phyloP scores from a whole-genome alignment of 1,140 invertebrate genomes.

The Frieseomelitta varia region DNA sequence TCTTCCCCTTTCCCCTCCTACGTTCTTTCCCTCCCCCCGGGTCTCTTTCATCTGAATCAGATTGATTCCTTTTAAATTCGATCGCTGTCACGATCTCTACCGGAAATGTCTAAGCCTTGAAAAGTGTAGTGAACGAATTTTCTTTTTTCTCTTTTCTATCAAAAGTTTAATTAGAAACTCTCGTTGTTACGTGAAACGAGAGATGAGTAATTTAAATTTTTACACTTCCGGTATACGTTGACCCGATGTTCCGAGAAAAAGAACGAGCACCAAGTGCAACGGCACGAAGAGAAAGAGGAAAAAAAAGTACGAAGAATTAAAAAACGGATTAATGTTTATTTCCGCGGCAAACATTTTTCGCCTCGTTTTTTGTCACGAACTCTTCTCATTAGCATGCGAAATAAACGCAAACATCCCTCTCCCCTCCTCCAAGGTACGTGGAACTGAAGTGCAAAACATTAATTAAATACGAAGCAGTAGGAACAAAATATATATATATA shows the following conservation, averaged over 20 bases:
- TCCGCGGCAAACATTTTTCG: not conserved
- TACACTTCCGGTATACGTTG: not conserved
- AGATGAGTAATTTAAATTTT: not conserved
- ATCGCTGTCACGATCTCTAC: conserved; percentile 29
- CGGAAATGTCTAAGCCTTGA: not conserved
- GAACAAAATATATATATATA: not conserved
- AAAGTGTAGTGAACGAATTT: not conserved
- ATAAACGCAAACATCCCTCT: conserved; percentile 8
- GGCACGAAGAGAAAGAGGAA: not conserved
- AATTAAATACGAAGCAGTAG: conserved; percentile 20
- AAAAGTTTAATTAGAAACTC: not conserved
- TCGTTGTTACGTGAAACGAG: not conserved
- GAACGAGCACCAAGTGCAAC: not conserved
- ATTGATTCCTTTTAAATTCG: conserved; percentile 60
- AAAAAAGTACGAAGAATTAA: conserved; percentile 6
- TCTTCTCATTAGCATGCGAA: conserved; percentile 31
- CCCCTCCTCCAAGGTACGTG: too few species aligned
- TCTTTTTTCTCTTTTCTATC: too few species aligned
- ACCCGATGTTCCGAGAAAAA: not conserved
- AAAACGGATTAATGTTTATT: conserved; percentile 23
- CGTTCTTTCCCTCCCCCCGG: not conserved
- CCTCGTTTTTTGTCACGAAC: conserved; percentile 6
- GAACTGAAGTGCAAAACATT: conserved; percentile 8
- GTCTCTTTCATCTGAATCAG: conserved; percentile 47
- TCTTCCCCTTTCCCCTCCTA: too few species aligned